These are phyloP conservation scores for Volucella inanis DNA, from an alignment of 2,888 invertebrate genomes.

Conservation along the genomic window DNA sequence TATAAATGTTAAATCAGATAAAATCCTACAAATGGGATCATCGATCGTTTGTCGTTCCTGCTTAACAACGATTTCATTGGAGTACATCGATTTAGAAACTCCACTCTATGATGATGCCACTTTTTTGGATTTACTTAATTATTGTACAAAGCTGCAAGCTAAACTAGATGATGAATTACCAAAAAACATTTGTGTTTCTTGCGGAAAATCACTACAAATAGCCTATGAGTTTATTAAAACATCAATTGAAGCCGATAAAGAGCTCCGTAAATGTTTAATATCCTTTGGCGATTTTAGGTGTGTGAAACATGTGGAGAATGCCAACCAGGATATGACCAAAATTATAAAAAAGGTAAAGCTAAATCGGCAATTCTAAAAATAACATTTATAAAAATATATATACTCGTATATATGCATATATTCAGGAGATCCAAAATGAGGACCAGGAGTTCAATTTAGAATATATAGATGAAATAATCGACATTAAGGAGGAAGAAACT, in stretches of 20 bases:
- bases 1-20: neutral
- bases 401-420: too few species aligned
- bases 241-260: slow-evolving; percentile 39
- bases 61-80: slow-evolving; percentile 62
- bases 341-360: slow-evolving; percentile 19
- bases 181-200: slow-evolving; percentile 48
- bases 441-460: neutral
- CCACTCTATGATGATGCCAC: slow-evolving; percentile 46
- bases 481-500: slow-evolving; percentile 32
- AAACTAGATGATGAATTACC: slow-evolving; percentile 65
- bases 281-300: slow-evolving; percentile 3
- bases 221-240: slow-evolving; percentile 59
- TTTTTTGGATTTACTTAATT: slow-evolving; percentile 71
- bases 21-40: slow-evolving; percentile 40
- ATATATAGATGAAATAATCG: neutral
- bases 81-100: slow-evolving; percentile 73
- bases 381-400: neutral
- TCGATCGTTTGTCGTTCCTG: slow-evolving; percentile 73
- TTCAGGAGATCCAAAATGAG: slow-evolving; percentile 15
- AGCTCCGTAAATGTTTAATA: slow-evolving; percentile 33
- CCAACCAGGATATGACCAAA: neutral
- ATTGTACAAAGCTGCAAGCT: slow-evolving; percentile 73
- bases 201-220: slow-evolving; percentile 50
- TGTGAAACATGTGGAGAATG: neutral
- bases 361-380: neutral